Base-by-base conservation (phyloP, 2,113 vertebrate species). In the Amphiprion ocellaris region DNA sequence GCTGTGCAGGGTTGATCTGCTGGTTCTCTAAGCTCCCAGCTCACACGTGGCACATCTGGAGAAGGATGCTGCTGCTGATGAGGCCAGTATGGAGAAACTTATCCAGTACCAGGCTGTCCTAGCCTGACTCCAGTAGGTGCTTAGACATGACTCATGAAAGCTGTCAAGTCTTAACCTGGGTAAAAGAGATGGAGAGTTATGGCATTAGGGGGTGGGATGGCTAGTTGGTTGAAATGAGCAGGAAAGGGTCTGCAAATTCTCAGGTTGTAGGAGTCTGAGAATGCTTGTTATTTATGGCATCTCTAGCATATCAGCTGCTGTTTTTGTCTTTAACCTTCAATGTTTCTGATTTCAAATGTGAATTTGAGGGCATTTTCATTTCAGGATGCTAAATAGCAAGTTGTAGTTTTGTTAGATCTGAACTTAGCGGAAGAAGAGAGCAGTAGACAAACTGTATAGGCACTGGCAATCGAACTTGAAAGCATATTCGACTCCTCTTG, bases 41-140 rank as follows among this genome's bases (percentile, higher is more conserved):
- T 92, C 88, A 92, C 89, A 94, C 92, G 94, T 94, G 94, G 94
- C 94, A 94, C 94, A 95, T 95, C 94, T 95, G 95, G 93, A 89
- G 90, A 91, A 89, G 92, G 91, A 91, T 93, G 92, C 89, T 87
- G 78, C 62, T 86, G 78, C 67, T 85, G 77, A 85, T 79, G 90
- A 82, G 59, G 41, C 85, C 83, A 75, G 79, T 74, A 70, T 81
- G 66, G 85, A 86, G 83, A 87, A 89, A 79, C 83, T 82, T 84
- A 71, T 83, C 77, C 83, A 69, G 81, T 85, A 89, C 87, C 88
- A 87, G 74, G 79, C 69, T 82, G 77, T 82, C 80, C 80, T 73
- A 80, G 68, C n/a, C 77, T 77, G 70, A 81, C 60, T 84, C 19
- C 61, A 77, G 24, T 28, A 76, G 61, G 17, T 52, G 14, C 44